These are phyloP conservation scores for Megastigmus dorsalis DNA, from an alignment of 2,888 invertebrate genomes.

Conservation along the genomic window DNA sequence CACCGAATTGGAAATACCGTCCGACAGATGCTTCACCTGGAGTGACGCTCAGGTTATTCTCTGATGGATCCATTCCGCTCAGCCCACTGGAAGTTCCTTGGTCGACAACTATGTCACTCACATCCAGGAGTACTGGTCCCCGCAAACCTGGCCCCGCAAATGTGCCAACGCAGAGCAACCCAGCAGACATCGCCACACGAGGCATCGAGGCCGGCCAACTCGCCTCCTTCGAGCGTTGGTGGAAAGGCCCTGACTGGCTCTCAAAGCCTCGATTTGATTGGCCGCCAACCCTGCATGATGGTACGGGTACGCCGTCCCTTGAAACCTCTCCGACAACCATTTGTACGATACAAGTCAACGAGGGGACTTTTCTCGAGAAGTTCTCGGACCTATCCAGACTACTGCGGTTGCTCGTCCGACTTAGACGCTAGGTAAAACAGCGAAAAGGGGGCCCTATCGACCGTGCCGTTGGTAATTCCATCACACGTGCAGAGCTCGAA, in stretches of 20 bases:
- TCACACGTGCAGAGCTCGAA: background rate
- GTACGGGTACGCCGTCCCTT: background rate
- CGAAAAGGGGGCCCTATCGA: no score
- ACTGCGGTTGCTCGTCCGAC: background rate
- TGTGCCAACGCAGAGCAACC: no score
- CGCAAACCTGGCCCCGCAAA: no score
- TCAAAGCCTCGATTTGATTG: no score
- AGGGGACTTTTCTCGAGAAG: background rate
- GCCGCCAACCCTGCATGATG: background rate
- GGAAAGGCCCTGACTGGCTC: background rate
- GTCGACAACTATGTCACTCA: constrained; percentile 18
- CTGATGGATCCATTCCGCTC: background rate
- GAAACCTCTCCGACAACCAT: no score
- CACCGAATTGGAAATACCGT: background rate
- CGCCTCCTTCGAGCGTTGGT: background rate
- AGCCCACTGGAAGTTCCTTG: background rate
- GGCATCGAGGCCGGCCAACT: background rate
- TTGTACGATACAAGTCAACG: background rate
- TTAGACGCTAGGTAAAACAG: background rate
- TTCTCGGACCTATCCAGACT: background rate
- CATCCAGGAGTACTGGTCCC: constrained; percentile 2
- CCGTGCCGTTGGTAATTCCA: no score
- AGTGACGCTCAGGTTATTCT: background rate
- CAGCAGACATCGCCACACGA: background rate
- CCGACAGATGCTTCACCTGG: background rate